Conservation (phyloP, 2,888 invertebrate species). For the Erebia ligea region DNA sequence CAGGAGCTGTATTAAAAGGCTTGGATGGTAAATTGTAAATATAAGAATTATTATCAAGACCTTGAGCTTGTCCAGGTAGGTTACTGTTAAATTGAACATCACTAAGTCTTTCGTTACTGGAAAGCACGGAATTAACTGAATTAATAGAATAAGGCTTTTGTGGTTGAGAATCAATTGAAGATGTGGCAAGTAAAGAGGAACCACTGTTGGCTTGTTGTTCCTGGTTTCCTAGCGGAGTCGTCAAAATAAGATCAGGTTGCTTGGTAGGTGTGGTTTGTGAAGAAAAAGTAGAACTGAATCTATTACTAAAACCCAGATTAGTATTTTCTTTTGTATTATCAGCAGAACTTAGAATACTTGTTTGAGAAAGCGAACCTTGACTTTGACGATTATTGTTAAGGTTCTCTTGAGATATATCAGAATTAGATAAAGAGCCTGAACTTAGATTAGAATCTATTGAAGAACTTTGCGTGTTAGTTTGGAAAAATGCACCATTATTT, state of each 20-base stretch:
- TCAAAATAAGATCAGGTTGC: constrained; percentile 55
- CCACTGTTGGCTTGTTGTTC: constrained; percentile 2
- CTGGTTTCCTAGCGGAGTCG: constrained; percentile 54
- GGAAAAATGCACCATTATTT: neutral
- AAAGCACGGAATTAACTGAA: constrained; percentile 22
- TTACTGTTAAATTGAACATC: constrained; percentile 39
- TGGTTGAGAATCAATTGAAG: neutral
- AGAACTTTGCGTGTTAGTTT: neutral
- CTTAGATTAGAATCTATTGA: neutral
- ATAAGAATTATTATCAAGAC: constrained; percentile 57
- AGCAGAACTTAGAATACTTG: neutral
- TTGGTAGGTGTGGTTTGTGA: constrained; percentile 48
- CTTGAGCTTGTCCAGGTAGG: constrained; percentile 50
- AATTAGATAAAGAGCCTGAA: neutral
- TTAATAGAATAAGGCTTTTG: constrained; percentile 1
- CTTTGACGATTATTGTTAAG: neutral
- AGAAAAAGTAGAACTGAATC: constrained; percentile 16
- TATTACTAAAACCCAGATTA: neutral
- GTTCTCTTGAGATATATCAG: neutral
- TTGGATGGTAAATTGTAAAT: constrained; percentile 62
- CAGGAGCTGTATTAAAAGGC: constrained; percentile 54
- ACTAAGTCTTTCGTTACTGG: constrained; percentile 48
- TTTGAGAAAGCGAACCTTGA: neutral
- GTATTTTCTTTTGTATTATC: neutral
- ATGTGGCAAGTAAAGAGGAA: neutral